Conservation (phyloP, 1,140 invertebrate species). For the Drosophila kanapiae region DNA sequence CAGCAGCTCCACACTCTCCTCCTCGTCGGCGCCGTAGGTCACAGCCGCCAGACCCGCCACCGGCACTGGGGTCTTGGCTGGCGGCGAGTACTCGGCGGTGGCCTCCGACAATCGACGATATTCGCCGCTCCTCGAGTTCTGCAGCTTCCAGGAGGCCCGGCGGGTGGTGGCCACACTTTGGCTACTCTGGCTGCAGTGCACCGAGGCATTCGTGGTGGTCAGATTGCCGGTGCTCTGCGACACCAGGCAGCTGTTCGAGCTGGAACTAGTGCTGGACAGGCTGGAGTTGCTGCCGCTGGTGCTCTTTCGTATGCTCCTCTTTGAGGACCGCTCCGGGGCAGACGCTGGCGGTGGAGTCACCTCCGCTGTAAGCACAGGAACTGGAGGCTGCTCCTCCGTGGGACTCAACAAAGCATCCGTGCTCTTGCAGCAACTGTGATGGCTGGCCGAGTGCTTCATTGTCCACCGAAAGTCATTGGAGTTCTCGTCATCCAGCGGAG, state of each 20-base stretch:
- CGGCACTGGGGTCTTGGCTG: slow-evolving; percentile 59
- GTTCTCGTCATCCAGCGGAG: slow-evolving; percentile 76
- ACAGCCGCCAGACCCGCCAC: slow-evolving; percentile 10
- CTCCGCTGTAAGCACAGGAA: slow-evolving; percentile 1
- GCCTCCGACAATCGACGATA: slow-evolving; percentile 72
- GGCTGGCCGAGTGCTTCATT: slow-evolving; percentile 76
- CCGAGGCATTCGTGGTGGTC: slow-evolving; percentile 62
- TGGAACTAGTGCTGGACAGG: slow-evolving; percentile 71
- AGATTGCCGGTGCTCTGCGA: slow-evolving; percentile 69
- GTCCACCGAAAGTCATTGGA: slow-evolving; percentile 82
- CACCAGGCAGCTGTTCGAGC: slow-evolving; percentile 67
- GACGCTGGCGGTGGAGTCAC: not conserved
- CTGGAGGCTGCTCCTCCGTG: slow-evolving; percentile 47
- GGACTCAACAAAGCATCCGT: slow-evolving; percentile 72
- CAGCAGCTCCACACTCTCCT: slow-evolving; percentile 72
- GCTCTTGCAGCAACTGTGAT: slow-evolving; percentile 79
- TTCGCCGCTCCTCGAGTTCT: slow-evolving; percentile 70
- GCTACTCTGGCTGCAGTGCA: slow-evolving; percentile 61
- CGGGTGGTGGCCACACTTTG: slow-evolving; percentile 59
- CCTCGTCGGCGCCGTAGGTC: slow-evolving; percentile 55
- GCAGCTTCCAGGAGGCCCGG: slow-evolving; percentile 75
- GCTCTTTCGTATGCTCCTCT: slow-evolving; percentile 31
- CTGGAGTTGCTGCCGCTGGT: slow-evolving; percentile 73
- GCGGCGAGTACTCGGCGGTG: slow-evolving; percentile 65
- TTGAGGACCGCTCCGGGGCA: slow-evolving; percentile 18